These are phyloP conservation scores for Euschistus heros DNA, from an alignment of 1,140 invertebrate genomes.

Conservation along the genomic window DNA sequence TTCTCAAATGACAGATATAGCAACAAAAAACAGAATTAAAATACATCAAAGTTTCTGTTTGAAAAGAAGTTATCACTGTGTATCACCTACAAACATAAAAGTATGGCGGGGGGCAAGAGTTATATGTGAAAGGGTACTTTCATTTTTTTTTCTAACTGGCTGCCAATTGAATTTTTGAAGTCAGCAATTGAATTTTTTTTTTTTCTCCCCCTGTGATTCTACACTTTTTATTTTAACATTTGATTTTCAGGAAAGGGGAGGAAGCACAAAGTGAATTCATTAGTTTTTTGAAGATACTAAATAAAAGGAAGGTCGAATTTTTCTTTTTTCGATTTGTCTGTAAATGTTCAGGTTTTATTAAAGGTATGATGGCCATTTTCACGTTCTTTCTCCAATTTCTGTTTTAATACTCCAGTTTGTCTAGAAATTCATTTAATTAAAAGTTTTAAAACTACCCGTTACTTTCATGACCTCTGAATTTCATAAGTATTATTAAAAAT, in stretches of 20 bases:
- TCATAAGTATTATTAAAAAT: no score
- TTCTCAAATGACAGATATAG: neutral
- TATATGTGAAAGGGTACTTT: slow-evolving; percentile 7
- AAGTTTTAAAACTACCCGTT: no score
- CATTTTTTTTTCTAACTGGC: slow-evolving; percentile 5
- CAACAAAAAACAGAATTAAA: slow-evolving; percentile 1
- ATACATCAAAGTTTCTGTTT: slow-evolving; percentile 17
- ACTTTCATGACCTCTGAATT: no score
- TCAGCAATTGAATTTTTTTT: slow-evolving; percentile 15
- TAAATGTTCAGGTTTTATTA: no score
- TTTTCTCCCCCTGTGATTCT: slow-evolving; percentile 4
- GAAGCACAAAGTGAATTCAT: slow-evolving; percentile 12
- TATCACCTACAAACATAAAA: slow-evolving; percentile 14
- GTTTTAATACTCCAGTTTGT: no score
- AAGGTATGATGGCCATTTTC: no score
- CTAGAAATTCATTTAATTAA: no score
- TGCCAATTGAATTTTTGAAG: slow-evolving; percentile 15
- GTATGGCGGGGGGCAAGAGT: neutral
- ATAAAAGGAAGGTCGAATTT: neutral
- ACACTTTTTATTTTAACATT: slow-evolving; percentile 16
- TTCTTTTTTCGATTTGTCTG: no score
- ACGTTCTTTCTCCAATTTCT: no score
- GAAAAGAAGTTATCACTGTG: slow-evolving; percentile 4
- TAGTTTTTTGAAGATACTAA: slow-evolving; percentile 5
- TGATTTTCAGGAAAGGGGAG: slow-evolving; percentile 12